Conservation (phyloP, 2,797 vertebrate genomes). For the Sitta carolinensis region DNA sequence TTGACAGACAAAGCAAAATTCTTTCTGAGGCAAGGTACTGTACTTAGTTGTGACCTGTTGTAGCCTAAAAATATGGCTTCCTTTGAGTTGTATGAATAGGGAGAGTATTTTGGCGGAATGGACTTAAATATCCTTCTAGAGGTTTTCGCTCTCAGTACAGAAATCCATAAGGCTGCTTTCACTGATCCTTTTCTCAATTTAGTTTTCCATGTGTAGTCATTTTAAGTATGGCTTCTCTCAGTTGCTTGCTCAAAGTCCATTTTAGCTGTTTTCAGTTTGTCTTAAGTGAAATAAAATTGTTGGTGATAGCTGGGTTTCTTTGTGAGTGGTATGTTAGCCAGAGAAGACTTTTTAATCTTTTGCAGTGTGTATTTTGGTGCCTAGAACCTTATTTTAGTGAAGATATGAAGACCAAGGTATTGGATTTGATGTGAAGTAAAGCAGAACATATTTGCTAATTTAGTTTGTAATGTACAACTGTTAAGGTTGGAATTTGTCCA, state of each 20-base stretch:
- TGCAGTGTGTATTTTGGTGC: slow-evolving; percentile 19
- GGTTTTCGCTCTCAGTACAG: slow-evolving; percentile 56
- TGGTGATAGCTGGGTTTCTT: slow-evolving; percentile 67
- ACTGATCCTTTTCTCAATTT: slow-evolving; percentile 30
- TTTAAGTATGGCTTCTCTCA: slow-evolving; percentile 62
- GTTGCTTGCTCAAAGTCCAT: slow-evolving; percentile 59
- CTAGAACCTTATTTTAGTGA: slow-evolving; percentile 66
- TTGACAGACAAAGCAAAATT: slow-evolving; percentile 74
- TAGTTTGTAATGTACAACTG: slow-evolving; percentile 68
- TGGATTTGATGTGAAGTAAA: slow-evolving; percentile 69
- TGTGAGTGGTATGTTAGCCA: slow-evolving; percentile 35
- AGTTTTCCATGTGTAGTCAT: slow-evolving; percentile 63
- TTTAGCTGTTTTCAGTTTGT: slow-evolving; percentile 69
- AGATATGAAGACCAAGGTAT: slow-evolving; percentile 50
- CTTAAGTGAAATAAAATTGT: slow-evolving; percentile 71
- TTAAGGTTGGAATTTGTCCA: slow-evolving; percentile 67
- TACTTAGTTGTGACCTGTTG: slow-evolving; percentile 77
- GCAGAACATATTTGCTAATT: slow-evolving; percentile 72
- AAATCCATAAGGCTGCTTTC: slow-evolving; percentile 49
- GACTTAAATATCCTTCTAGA: slow-evolving; percentile 66
- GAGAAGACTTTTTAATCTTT: slow-evolving; percentile 53
- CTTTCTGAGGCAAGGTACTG: slow-evolving; percentile 73
- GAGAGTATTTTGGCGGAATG: slow-evolving; percentile 71
- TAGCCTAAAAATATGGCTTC: slow-evolving; percentile 63
- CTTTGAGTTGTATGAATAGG: slow-evolving; percentile 72